phyloP scores from a whole-genome alignment of 2,888 invertebrate genomes.

The Thereva unica region DNA sequence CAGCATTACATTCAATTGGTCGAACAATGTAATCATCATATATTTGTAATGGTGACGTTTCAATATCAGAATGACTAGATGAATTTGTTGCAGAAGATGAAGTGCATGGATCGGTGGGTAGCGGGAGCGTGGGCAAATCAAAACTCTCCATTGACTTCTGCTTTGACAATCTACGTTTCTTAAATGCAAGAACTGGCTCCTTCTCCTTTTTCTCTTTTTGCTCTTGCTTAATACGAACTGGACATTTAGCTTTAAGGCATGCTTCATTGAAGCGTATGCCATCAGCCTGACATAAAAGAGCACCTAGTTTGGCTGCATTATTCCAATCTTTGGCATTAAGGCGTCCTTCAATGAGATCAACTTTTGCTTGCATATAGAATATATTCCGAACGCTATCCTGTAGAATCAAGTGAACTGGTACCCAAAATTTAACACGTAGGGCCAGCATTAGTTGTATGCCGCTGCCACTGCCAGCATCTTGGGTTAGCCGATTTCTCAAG shows the following conservation, averaged over 20 bases:
- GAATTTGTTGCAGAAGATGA: constrained; percentile 42
- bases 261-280: constrained; percentile 53
- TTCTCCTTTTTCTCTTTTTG: constrained; percentile 54
- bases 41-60: constrained; percentile 51
- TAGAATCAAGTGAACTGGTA: constrained; percentile 82
- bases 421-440: constrained; percentile 82
- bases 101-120: constrained; percentile 38
- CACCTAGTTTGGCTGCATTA: constrained; percentile 72
- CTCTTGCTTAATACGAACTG: constrained; percentile 51
- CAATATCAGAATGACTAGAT: constrained; percentile 36
- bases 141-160: constrained; percentile 57
- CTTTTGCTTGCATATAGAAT: constrained; percentile 82
- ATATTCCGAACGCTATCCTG: constrained; percentile 82
- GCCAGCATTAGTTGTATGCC: constrained; percentile 55
- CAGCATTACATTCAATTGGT: constrained; percentile 42
- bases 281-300: constrained; percentile 71
- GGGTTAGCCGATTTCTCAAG: constrained; percentile 67
- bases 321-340: constrained; percentile 72
- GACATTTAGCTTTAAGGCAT: constrained; percentile 52
- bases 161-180: constrained; percentile 56
- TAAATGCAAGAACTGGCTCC: constrained; percentile 50
- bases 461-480: constrained; percentile 51
- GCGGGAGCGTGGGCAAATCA: constrained; percentile 44
- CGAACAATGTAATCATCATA: constrained; percentile 54
- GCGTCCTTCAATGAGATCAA: constrained; percentile 74